phyloP scores from a whole-genome alignment of 1,140 invertebrate genomes.

The Drosophila repletoides region DNA sequence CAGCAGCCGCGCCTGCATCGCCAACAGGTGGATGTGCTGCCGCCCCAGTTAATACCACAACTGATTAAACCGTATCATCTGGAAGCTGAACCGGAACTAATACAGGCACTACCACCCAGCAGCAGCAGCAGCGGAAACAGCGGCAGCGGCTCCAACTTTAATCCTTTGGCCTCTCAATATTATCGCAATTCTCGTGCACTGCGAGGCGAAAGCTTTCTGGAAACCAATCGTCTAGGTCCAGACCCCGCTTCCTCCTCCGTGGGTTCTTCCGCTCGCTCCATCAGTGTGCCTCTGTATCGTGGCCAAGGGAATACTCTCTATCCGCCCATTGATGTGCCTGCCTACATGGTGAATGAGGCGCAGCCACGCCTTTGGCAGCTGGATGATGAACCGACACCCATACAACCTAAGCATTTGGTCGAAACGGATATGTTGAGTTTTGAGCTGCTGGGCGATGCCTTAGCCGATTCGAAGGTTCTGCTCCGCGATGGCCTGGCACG shows the following conservation, averaged over 20 bases:
- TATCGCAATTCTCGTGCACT: constrained; percentile 74
- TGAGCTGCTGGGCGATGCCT: constrained; percentile 58
- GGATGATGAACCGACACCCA: constrained; percentile 62
- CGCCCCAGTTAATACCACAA: constrained; percentile 72
- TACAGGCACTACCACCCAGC: constrained; percentile 70
- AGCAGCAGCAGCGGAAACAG: constrained; percentile 12
- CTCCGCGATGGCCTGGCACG: constrained; percentile 85
- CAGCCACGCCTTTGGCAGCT: constrained; percentile 59
- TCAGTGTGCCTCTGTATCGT: constrained; percentile 59
- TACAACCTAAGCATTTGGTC: constrained; percentile 42
- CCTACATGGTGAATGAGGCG: constrained; percentile 49
- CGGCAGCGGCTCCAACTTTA: constrained; percentile 57
- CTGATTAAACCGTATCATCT: constrained; percentile 76
- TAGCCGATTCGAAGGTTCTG: constrained; percentile 77
- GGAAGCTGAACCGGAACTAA: constrained; percentile 73
- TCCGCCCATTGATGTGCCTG: constrained; percentile 63
- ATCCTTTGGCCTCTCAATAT: constrained; percentile 53
- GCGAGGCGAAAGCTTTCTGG: constrained; percentile 58
- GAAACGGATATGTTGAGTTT: constrained; percentile 59
- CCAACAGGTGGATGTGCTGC: constrained; percentile 77
- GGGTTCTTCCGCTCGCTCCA: constrained; percentile 32
- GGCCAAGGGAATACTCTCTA: constrained; percentile 40
- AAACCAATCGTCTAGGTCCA: constrained; percentile 59
- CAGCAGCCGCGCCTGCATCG: constrained; percentile 66
- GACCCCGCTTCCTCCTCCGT: neutral